Evolutionary conservation across 2,888 invertebrate species (phyloP), one percentile per base, ranked within the genome.

Genomic region (Pycnomerus fuliginosus): DNA sequence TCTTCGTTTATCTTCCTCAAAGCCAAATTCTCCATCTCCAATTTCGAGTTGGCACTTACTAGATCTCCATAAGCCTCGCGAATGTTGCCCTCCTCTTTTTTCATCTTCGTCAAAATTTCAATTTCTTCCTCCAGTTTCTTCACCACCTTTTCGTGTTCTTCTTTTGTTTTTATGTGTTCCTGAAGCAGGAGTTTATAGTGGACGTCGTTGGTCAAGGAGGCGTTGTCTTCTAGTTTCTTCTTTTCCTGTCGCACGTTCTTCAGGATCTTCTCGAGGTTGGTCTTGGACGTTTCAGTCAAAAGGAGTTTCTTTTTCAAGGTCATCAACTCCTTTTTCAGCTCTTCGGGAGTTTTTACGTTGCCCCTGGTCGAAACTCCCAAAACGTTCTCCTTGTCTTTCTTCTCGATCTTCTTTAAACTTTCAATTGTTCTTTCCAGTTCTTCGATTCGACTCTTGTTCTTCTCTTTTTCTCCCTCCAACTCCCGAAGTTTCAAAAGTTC

Each of bases 41-140:
- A 48, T 42, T 63, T 66, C 0, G 67, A 63, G 47, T 71, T 68
- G 1, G 61, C 61, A 16, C 56, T 55, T 41, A 67, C 59, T 1
- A 70, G 50, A 8, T 60, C 60, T 0, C 61, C 53, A 44, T 71
- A 71, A 0, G 67, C 67, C 22, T 62, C 60, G 16, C 60, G 58
- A n/a, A 71, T 27, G 36, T 62, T 53, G 20, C 20, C 20, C 4
- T 8, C 20, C 5, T 20, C 5, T 5, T 4, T 5, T 4, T 20
- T 20, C 5, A 20, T 20, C 20, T 20, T 20, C 20, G 5, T 20
- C 20, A 20, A 20, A 8, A 5, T 20, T 8, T 20, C 20, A 20
- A 5, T 5, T 8, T 20, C 5, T 8, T 20, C 20, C 20, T 20
- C 37, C 12, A 47, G 22, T 27, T 45, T 40, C 20, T 45, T 27